Base-by-base conservation (phyloP, 2,797 vertebrate species). In the Malacoctenus gilli region DNA sequence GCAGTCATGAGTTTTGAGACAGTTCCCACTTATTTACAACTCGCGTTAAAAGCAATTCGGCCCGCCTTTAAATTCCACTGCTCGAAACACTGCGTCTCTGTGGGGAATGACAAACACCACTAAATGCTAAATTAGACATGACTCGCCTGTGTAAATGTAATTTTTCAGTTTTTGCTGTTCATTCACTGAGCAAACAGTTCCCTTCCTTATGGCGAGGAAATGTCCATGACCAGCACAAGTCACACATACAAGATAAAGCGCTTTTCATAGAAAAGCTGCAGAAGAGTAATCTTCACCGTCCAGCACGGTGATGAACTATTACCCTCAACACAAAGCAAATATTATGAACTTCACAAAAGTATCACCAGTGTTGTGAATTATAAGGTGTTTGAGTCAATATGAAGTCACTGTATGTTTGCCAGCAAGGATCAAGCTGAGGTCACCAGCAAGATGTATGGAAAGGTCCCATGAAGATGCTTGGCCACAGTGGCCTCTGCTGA, bases 401-500 rank as follows among this genome's bases (percentile, higher is more conserved):
- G 9, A 28, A 15, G 14, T 3, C 13, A 8, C 8, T 0, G 23
- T 40, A 43, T 20, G 5, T 47, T 53, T 11, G 43, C 16, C 28
- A 25, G 1, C 13, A 43, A 14, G 23, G 32, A 62, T 41, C 10
- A 18, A 21, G 18, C 41, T 47, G 35, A 68, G 44, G 44, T 56
- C 57, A 55, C 14, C 4, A 4, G 6, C 25, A 5, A n/a, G 30
- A 41, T n/a, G 39, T 3, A 13, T 18, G 44, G 40, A 77, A 73
- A 77, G 57, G 68, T 72, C 60, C 51, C 12, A 15, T 32, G 30
- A 28, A 47, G 85, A 47, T 1, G 47, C 40, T 83, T 83, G 64
- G 25, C 49, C 72, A 84, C 74, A 85, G 80, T 69, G 85, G 60
- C 83, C 84, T 85, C 85, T 90, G 76, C 69, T 88, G 86, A 78